These are phyloP conservation scores for Onychostruthus taczanowskii DNA, from an alignment of 2,113 vertebrate species.

Conservation along the genomic window DNA sequence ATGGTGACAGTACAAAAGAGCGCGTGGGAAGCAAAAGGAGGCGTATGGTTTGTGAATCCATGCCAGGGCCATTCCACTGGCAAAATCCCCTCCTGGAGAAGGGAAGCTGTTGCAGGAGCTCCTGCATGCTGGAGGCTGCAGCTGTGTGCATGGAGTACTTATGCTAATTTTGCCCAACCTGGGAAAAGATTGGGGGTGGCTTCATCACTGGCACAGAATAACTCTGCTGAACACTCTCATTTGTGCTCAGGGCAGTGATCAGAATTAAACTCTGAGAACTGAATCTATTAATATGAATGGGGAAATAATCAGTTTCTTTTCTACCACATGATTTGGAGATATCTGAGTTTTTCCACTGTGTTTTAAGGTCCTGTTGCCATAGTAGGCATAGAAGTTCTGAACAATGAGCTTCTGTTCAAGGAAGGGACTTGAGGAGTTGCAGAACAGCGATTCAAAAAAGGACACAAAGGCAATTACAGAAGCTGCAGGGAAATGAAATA, in stretches of 20 bases:
- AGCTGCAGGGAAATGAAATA: neutral
- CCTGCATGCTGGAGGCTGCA: neutral
- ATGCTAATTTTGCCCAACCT: conserved; percentile 6
- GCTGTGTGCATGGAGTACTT: neutral
- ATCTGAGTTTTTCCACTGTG: neutral
- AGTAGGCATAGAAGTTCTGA: neutral
- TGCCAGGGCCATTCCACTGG: conserved; percentile 12
- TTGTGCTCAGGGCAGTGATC: neutral
- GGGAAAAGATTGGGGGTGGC: neutral
- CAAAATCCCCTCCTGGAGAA: neutral
- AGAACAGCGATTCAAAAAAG: neutral
- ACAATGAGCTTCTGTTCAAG: neutral
- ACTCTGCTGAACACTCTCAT: neutral
- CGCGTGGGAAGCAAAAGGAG: neutral
- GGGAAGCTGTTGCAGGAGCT: conserved; percentile 15
- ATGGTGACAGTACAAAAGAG: conserved; percentile 4
- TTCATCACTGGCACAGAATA: neutral
- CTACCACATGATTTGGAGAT: neutral
- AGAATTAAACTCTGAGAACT: neutral
- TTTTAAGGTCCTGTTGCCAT: neutral
- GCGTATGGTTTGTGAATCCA: conserved; percentile 1
- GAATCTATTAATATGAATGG: neutral
- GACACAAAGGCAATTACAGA: conserved; percentile 4
- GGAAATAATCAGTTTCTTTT: neutral
- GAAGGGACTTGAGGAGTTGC: neutral